Base-by-base conservation (phyloP, 2,113 vertebrate species). In the Ochotona curzoniae region DNA sequence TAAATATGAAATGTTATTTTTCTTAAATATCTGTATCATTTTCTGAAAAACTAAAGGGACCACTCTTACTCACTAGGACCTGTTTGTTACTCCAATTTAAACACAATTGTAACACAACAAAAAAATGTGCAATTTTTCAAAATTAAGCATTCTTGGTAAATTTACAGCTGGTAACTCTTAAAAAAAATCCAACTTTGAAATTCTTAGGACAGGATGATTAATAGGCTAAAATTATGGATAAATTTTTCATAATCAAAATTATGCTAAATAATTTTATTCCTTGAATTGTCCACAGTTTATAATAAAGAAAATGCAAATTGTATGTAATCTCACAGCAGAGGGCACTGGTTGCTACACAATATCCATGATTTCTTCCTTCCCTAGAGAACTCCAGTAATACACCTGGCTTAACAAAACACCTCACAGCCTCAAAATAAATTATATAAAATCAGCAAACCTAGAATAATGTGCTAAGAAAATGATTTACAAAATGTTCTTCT, bases 101-200 rank as follows among this genome's bases (percentile, higher is more conserved):
- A 93, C 4, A 49, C 51, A 30, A 86, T 21, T 86, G 12, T 44
- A 79, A n/a, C 12, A 73, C 38, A 49, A 81, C 66, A 51, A 87
- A 95, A n/a, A 78, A 60, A 21, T 51, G 30, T 70, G 9, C 1
- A 64, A 23, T 75, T 87, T 93, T 89, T 94, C 51, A 81, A 88
- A 28, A 57, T 28, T 89, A 85, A 88, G 4, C 26, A 83, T 49
- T 64, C n/a, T 88, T 67, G 44, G 66, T 67, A 94, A 89, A 85
- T 89, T 78, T 75, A 89, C 0, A 70, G 91, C 85, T 66, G 13
- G 26, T 64, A 90, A 67, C 21, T 90, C 63, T 54, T n/a, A n/a
- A 80, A 80, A 94, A 93, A 61, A 28, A n/a, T 28, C 11, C 4
- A 87, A 18, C 61, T 64, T 81, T 66, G n/a, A 90, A 80, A 82